Conservation (phyloP, 2,113 vertebrate species). For the Calyptomena viridis region DNA sequence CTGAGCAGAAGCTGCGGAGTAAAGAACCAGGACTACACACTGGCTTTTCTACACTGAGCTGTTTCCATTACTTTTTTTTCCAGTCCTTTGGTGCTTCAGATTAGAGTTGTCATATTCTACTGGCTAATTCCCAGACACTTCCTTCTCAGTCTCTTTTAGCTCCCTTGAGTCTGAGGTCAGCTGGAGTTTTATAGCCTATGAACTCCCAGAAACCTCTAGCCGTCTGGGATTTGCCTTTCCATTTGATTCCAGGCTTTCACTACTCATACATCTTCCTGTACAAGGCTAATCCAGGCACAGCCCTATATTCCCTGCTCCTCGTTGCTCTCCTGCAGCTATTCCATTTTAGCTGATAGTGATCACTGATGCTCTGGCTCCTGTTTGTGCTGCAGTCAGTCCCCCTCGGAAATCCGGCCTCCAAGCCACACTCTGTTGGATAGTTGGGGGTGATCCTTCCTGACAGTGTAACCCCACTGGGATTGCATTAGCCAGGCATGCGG, state of each 20-base stretch:
- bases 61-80: neutral
- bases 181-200: neutral
- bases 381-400: neutral
- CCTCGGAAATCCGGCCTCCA: neutral
- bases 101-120: neutral
- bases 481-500: constrained; percentile 50
- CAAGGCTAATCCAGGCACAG: neutral
- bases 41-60: neutral
- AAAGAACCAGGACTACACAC: neutral
- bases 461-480: constrained; percentile 11
- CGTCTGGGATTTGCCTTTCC: constrained; percentile 2
- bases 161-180: constrained; percentile 12
- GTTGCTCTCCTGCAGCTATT: neutral
- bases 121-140: neutral
- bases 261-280: neutral
- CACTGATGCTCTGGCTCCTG: neutral
- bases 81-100: neutral
- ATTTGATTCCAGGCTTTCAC: neutral
- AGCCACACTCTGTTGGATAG: neutral
- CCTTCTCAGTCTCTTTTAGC: neutral
- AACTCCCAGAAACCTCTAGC: neutral
- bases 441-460: constrained; percentile 50
- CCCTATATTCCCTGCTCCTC: neutral
- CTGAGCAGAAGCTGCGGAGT: neutral
- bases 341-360: neutral